Evolutionary conservation across 2,888 invertebrate genomes (phyloP).

Genomic region (Drosophila lutescens): DNA sequence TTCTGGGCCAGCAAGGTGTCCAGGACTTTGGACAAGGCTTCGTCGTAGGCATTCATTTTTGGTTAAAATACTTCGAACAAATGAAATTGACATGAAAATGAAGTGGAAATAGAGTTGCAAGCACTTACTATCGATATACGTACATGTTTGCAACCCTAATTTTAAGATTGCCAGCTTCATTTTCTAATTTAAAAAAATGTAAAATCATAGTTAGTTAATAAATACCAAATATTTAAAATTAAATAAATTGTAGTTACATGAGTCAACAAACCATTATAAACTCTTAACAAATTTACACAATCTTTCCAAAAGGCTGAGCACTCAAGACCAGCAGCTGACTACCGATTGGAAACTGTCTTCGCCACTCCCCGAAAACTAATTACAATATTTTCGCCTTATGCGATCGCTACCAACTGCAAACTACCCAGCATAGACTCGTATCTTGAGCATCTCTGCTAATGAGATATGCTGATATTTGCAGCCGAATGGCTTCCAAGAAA

Average conservation of each 20-base stretch:
- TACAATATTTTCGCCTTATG: conserved; percentile 70
- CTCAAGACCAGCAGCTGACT: conserved; percentile 54
- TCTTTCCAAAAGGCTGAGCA: conserved; percentile 66
- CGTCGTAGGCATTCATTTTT: conserved; percentile 28
- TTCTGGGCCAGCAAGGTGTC: conserved; percentile 20
- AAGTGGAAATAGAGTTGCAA: background rate
- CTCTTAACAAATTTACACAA: conserved; percentile 57
- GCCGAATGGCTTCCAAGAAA: conserved; percentile 65
- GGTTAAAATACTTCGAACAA: no score
- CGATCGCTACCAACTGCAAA: conserved; percentile 63
- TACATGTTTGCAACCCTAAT: background rate
- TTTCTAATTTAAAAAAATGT: background rate
- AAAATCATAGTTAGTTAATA: no score
- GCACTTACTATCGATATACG: background rate
- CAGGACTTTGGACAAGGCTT: conserved; percentile 12
- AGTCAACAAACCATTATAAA: background rate
- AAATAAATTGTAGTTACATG: no score
- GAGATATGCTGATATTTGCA: conserved; percentile 76
- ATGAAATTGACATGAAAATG: background rate
- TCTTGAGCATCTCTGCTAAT: conserved; percentile 65
- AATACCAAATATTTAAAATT: no score
- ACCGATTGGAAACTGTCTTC: conserved; percentile 49
- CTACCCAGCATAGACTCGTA: conserved; percentile 40
- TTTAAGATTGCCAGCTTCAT: background rate
- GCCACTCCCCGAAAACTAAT: conserved; percentile 70